Base-by-base conservation (phyloP, 2,888 invertebrate genomes). In the Drosophila tanythrix region DNA sequence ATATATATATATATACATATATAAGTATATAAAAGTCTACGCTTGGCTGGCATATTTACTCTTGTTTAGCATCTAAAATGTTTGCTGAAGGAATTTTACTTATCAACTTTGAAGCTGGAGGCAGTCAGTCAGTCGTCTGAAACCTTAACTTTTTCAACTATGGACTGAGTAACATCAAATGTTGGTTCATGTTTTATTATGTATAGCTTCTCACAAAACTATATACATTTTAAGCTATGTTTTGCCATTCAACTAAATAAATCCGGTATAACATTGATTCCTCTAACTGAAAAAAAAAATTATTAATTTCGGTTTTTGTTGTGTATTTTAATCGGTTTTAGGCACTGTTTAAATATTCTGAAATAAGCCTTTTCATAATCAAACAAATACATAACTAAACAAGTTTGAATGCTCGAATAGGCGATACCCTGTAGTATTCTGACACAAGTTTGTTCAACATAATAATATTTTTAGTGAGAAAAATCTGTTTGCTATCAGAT, bases 61-160 rank as follows among this genome's bases (percentile, higher is more conserved):
- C 68, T 56, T 67, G 68, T 68, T 68, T 68, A 40, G 67, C 35
- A 51, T 51, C 67, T 67, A 25, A 51, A 67, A 68, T 67, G 67
- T 67, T 68, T 52, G 46, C 46, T 18, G 33, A 27, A 46, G 33
- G 11, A 69, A 69, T 69, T 70, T 70, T 60, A 69, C 68, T 43
- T 68, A 67, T 57, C 35, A 57, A 67, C 51, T 67, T 67, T 57
- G 56, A 18, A 50, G 51, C 67, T 40, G 25, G 13, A 21, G 18
- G 64, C 29, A n/a, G 21, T 7, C 35, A 46, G 46, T 46, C 46
- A 46, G 46, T 46, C 46, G 15, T 25, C 46, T 25, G 46, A 46
- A 18, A 13, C 18, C 27, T 27, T 18, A 8, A 55, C 35, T 36
- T 36, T 46, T 15, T 8, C 46, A 25, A 18, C 35, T 18, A 11